Evolutionary conservation across 2,797 vertebrate genomes (phyloP), one percentile per base, ranked within the genome.

Genomic region (Chlorospingus flavigularis): DNA sequence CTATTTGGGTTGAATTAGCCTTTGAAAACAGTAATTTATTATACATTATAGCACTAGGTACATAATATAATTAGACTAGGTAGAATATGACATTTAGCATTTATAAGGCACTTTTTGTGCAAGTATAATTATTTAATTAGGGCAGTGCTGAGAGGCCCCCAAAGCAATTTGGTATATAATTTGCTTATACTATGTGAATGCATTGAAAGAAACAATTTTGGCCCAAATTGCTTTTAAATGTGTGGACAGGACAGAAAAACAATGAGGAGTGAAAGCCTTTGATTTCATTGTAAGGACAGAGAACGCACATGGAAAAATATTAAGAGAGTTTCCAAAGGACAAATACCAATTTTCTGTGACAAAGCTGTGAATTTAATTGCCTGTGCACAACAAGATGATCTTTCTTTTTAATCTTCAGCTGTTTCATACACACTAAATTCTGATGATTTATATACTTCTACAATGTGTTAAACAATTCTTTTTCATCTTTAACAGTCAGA

Each of bases 81-180:
- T 88, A 68, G 54, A 92, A 60, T 75, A 74, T 51, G 31, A 62
- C 17, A 84, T 88, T 84, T 90, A 94, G 86, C 83, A 75, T 94
- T 86, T 83, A 81, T 80, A 90, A 81, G 33, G 24, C 12, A 78
- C 11, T 81, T 93, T 86, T 84, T 86, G 28, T 72, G 17, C 43
- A 60, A 75, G 18, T 84, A 30, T 68, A 83, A 75, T 91, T 91
- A 83, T 83, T 96, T 92, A 84, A 95, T 94, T 81, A 66, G 8
- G 23, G 8, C 17, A 81, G 33, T 55, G 58, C 16, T 84, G 48
- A 70, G 51, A 84, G 37, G 2, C 3, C 13, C n/a, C 31, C 10
- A 93, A 67, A 86, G 48, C 31, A 74, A 54, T 35, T 57, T 8
- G 50, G 17, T 76, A 74, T 86, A 67, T n/a, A 71, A 87, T 50